A percentile compares a stretch with the other conserved stretches of the same genome.
These are phyloP conservation scores for Apoderus coryli DNA, from an alignment of 2,888 invertebrate genomes.

Conservation along the genomic window DNA sequence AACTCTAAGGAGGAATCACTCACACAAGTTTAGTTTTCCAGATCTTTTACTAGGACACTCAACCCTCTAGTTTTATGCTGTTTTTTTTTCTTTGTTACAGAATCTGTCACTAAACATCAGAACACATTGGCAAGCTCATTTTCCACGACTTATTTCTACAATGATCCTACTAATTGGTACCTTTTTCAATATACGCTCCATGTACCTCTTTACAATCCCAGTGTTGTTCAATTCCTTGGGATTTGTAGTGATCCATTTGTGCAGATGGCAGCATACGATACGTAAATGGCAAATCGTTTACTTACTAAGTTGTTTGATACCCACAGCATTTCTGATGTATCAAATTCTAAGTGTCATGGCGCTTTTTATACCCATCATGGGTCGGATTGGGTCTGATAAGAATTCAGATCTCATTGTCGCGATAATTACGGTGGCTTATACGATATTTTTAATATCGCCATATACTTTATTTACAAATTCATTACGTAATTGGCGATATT, in stretches of 20 bases:
- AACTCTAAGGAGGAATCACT: no score
- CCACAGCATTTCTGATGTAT: conserved; percentile 24
- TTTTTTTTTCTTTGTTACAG: conserved; percentile 19
- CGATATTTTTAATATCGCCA: conserved; percentile 30
- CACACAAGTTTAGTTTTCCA: no score
- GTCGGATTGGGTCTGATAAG: conserved; percentile 32
- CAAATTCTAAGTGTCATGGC: conserved; percentile 19
- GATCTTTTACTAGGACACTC: no score
- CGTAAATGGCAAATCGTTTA: conserved; percentile 27
- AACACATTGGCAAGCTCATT: conserved; percentile 25
- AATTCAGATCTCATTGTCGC: conserved; percentile 36
- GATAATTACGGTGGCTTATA: no score
- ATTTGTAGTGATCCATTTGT: conserved; percentile 21
- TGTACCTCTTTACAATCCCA: conserved; percentile 26
- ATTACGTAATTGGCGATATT: conserved; percentile 21
- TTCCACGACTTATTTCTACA: conserved; percentile 28
- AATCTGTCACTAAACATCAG: conserved; percentile 21
- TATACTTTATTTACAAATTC: conserved; percentile 26
- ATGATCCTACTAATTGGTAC: conserved; percentile 24
- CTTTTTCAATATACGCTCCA: conserved; percentile 24
- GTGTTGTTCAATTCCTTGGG: conserved; percentile 27
- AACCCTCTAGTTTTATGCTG: no score
- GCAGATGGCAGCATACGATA: conserved; percentile 21
- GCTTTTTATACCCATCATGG: conserved; percentile 32
- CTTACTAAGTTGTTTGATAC: conserved; percentile 21